Evolutionary conservation across 1,140 invertebrate genomes (phyloP), one percentile per base, ranked within the genome.

Genomic region (Homarus americanus): DNA sequence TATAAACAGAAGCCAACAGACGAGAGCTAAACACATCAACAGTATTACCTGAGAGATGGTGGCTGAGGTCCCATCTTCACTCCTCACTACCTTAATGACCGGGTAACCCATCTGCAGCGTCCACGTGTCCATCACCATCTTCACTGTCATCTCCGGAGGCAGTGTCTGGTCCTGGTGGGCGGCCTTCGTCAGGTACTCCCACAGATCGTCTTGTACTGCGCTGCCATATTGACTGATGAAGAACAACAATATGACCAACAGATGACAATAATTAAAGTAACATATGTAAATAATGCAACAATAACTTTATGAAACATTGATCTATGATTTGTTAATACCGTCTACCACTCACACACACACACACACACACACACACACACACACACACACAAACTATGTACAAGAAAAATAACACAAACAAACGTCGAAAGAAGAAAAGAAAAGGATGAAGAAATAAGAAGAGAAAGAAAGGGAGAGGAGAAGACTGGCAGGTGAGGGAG

Each of bases 201-300:
- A 86, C n/a, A 86, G 72, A 94, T 98, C 97, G 93, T 97, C 96
- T 94, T 98, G 97, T 41, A 96, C 96, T 0, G 98, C 97, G 82
- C 96, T 97, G 34, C 95, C 95, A 44, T 85, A 91, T 34, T 85
- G 34, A 24, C 82, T 91, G 87, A n/a, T n/a, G n/a, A n/a, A n/a
- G n/a, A n/a, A n/a, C n/a, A n/a, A n/a, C n/a, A n/a, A n/a, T n/a
- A n/a, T n/a, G n/a, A n/a, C n/a, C n/a, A n/a, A n/a, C n/a, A n/a
- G n/a, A n/a, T n/a, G n/a, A n/a, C n/a, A n/a, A n/a, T n/a, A n/a
- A n/a, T n/a, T n/a, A n/a, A n/a, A n/a, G n/a, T n/a, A n/a, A n/a
- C n/a, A n/a, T n/a, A n/a, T n/a, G n/a, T n/a, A n/a, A n/a, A n/a
- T n/a, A n/a, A n/a, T n/a, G n/a, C n/a, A n/a, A n/a, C n/a, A n/a